Conservation (phyloP, 2,888 invertebrate genomes). For the Suillia variegata region DNA sequence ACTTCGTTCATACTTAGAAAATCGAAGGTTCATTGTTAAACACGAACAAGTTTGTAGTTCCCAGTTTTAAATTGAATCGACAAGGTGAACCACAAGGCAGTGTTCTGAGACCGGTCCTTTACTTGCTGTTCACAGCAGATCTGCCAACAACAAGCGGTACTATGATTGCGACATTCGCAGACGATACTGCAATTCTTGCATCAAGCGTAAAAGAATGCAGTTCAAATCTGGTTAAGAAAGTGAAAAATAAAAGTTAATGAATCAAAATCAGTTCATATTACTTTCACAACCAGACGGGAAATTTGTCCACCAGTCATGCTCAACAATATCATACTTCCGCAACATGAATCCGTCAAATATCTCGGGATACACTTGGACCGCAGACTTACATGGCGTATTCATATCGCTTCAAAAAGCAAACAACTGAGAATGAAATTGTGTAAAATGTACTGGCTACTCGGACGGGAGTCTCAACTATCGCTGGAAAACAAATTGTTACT, state of each 20-base stretch:
- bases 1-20: too few relatives aligned
- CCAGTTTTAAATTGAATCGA: too few relatives aligned
- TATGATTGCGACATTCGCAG: not conserved
- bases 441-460: not conserved
- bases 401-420: not conserved
- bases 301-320: not conserved
- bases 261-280: not conserved
- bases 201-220: not conserved
- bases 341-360: not conserved
- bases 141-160: too few relatives aligned
- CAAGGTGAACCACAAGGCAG: too few relatives aligned
- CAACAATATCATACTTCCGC: not conserved
- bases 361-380: not conserved
- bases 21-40: too few relatives aligned
- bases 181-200: not conserved
- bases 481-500: not conserved
- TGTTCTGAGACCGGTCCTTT: too few relatives aligned
- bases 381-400: not conserved
- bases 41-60: too few relatives aligned
- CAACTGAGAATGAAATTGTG: not conserved
- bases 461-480: not conserved
- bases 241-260: not conserved
- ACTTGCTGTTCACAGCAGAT: too few relatives aligned
- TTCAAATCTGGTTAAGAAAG: not conserved
- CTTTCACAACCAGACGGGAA: not conserved